Evolutionary conservation across 2,113 vertebrate species (phyloP).

Genomic region (Sigmodon hispidus): DNA sequence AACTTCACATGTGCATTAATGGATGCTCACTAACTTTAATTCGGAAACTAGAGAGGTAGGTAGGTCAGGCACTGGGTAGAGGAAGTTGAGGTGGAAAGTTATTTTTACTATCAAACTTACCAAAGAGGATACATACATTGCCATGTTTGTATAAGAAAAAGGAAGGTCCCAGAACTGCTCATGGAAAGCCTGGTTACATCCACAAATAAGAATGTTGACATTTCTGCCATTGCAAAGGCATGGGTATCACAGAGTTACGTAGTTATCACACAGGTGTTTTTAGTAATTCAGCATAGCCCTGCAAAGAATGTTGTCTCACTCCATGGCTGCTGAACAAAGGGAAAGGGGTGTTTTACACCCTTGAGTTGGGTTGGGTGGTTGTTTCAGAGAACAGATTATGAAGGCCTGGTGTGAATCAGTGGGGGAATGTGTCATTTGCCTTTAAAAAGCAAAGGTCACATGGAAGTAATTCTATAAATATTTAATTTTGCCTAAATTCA

Average conservation of each 20-base stretch:
- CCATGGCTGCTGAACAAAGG: neutral
- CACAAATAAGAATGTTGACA: neutral
- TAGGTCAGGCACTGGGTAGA: neutral
- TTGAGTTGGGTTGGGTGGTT: neutral
- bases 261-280: neutral
- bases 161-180: neutral
- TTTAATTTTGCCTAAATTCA: slow-evolving; percentile 44
- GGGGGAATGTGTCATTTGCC: slow-evolving; percentile 61
- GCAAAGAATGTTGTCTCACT: neutral
- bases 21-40: neutral
- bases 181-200: neutral
- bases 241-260: neutral
- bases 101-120: slow-evolving; percentile 44
- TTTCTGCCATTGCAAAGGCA: neutral
- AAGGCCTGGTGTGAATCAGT: slow-evolving; percentile 6
- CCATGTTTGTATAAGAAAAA: neutral
- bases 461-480: slow-evolving; percentile 69
- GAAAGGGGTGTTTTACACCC: neutral
- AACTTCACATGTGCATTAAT: neutral
- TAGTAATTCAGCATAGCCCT: neutral
- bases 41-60: neutral
- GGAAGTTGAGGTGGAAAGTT: neutral
- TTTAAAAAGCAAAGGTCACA: slow-evolving; percentile 56
- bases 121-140: neutral
- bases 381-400: slow-evolving; percentile 32